Evolutionary conservation across 2,888 invertebrate species (phyloP), one percentile per base, ranked within the genome.

Genomic region (Drosophila mimetica): DNA sequence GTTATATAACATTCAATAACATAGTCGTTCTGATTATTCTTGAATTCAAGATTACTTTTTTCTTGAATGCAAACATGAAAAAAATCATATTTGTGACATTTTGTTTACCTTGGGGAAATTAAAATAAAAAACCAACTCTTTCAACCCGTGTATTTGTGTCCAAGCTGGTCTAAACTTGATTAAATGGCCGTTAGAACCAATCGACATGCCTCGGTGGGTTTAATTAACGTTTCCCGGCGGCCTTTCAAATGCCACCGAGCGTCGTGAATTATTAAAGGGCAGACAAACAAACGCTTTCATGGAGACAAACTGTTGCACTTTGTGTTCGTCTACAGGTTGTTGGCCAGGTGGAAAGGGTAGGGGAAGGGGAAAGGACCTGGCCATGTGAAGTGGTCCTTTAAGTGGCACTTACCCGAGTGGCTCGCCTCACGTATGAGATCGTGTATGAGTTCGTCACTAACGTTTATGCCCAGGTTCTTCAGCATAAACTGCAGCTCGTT

Each of bases 401-500:
- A 71, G 74, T 65, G 67, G 37, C 61, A 83, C 93, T 93, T 77
- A 95, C 95, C 95, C 91, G 94, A 94, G 92, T 94, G 94, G 91
- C 95, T 95, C 65, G 95, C 95, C 88, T 94, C 95, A 88, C 94
- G 94, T 89, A 96, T 94, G 83, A 96, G 93, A 88, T 95, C 95
- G 71, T 94, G 93, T 73, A 96, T 94, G 86, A 95, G 93, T 89
- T 95, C 95, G 88, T 96, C 95, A 86, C 94, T 93, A 87, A 96
- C 94, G 88, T 95, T 94, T 80, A 96, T 96, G 85, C 96, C 96
- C 78, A 96, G 93, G 91, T 95, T 95, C 77, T 94, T 93, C 79
- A 96, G 93, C 96, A 96, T 96, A 90, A 94, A 94, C 92, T 96
- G 95, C 86, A 96, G 92, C 90, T 96, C 96, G 50, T 93, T 94